Evolutionary conservation across 2,797 vertebrate species (phyloP).

Genomic region (Clangula hyemalis): DNA sequence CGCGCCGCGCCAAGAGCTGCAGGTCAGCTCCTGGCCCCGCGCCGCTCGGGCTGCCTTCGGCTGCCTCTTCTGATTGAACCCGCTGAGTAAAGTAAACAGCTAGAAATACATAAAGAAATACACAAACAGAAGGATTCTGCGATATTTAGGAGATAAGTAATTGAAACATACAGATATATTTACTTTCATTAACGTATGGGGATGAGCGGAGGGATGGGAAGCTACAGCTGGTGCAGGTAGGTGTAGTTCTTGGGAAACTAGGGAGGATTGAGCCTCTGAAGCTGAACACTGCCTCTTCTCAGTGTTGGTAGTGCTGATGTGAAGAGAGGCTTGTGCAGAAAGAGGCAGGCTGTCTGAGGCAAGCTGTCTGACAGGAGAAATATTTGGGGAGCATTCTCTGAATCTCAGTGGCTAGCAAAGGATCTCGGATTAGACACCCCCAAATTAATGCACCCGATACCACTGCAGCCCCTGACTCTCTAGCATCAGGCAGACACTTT

Average conservation of each 20-base stretch:
- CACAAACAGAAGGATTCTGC: background rate
- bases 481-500: conserved; percentile 19
- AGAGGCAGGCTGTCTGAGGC: background rate
- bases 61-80: background rate
- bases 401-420: background rate
- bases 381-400: background rate
- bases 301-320: background rate
- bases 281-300: background rate
- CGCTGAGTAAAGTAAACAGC: background rate
- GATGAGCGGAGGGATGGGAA: background rate
- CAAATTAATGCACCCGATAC: background rate
- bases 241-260: background rate
- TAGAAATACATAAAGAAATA: background rate
- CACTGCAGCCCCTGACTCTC: background rate
- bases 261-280: background rate
- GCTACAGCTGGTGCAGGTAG: background rate
- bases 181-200: background rate
- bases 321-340: background rate
- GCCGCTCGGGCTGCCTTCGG: background rate
- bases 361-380: background rate
- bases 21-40: conserved; percentile 34
- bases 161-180: background rate
- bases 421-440: background rate
- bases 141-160: background rate
- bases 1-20: conserved; percentile 43